Base-by-base conservation (phyloP, 2,113 vertebrate genomes). In the Vireo altiloquus region DNA sequence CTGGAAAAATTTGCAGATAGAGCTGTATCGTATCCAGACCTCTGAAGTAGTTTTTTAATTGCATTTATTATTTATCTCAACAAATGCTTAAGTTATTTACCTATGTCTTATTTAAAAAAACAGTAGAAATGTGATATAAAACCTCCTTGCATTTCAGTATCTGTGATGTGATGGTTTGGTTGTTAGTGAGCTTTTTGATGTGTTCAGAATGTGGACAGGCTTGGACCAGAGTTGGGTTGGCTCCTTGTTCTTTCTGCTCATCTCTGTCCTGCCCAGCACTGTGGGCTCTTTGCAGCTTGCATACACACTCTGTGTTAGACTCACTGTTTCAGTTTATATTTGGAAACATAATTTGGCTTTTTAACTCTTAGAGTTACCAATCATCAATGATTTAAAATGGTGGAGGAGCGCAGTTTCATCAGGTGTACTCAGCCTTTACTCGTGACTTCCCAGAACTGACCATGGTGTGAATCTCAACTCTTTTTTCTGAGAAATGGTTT, bases 121-220 rank as follows among this genome's bases (percentile, higher is more conserved):
- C 33, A 64, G 11, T 24, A 70, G 56, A 66, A 86, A 66, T 0
- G 0, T 1, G 1, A 14, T 80, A 39, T 22, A 63, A 90, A 80
- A 33, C 50, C 10, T 68, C 0, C 0, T 17, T 54, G 13, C 37
- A 10, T 80, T 83, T 88, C 49, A 30, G 15, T 49, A 15, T 37
- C 37, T 12, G 1, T 46, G 25, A 15, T 50, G 30, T 7, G 47
- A 21, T 42, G 16, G 27, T 39, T 81, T 30, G 4, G 11, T n/a
- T 57, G 19, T 27, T 33, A 25, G 14, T 50, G 59, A 86, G 59
- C 42, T 65, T 82, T 49, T 27, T 0, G 0, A 5, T 0, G 0
- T 30, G 10, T 59, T 46, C 68, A 39, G 52, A n/a, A 28, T 0
- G 0, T 37, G 57, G n/a, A 23, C 1, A 7, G 46, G 15, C 80